Conservation (phyloP, 2,888 invertebrate species). For the Lasioglossum figueresi region DNA sequence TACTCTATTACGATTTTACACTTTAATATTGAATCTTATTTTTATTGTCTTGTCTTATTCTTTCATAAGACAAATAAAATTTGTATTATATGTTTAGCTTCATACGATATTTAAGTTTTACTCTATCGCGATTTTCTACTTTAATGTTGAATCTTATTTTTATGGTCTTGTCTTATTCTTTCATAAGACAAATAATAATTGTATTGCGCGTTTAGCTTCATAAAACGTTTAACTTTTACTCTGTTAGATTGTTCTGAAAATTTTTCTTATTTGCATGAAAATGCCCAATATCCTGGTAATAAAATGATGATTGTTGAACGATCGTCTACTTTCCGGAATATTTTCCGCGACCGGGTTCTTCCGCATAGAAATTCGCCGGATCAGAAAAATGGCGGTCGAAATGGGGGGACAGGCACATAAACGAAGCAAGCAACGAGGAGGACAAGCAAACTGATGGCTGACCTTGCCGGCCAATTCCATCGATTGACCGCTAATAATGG, state of each 20-base stretch:
- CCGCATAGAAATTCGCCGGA: not conserved
- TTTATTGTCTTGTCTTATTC: no score
- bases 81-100: not conserved
- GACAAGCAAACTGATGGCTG: slow-evolving; percentile 38
- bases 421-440: slow-evolving; percentile 35
- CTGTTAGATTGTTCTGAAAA: not conserved
- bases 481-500: slow-evolving; percentile 55
- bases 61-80: not conserved
- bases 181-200: not conserved
- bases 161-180: no score
- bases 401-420: not conserved
- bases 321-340: not conserved
- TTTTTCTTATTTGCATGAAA: not conserved
- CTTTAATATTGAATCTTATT: no score
- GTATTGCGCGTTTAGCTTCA: not conserved
- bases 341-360: not conserved
- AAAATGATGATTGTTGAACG: not conserved
- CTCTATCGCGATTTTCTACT: no score
- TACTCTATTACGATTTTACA: no score
- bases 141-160: no score
- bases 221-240: not conserved
- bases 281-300: not conserved
- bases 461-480: slow-evolving; percentile 49
- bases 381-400: not conserved
- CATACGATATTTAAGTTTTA: not conserved